Evolutionary conservation across 2,113 vertebrate genomes (phyloP), one percentile per base, ranked within the genome.

Genomic region (Pyxicephalus adspersus): DNA sequence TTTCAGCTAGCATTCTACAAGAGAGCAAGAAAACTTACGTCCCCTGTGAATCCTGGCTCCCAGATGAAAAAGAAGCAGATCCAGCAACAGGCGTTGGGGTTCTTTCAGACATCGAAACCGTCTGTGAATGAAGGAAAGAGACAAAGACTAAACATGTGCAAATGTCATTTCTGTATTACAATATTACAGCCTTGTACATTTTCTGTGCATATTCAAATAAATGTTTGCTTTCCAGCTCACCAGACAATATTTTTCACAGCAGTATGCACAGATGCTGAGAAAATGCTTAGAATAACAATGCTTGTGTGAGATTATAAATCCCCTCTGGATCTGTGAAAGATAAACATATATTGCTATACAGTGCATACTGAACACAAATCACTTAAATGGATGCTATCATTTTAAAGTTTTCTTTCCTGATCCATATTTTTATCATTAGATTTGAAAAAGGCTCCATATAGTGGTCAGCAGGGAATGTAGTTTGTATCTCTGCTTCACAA

Each of bases 51-150:
- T 94, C 93, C 74, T 91, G 92, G 73, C 83, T 87, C 79, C 87
- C 54, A 0, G 88, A 86, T 67, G 89, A 84, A 79, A 83, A 60
- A 0, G 86, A 85, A 18, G 85, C 83, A 13, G 85, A 77, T 85
- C 90, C 93, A 51, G 90, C 89, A 54, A 94, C 86, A 50, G 96
- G 95, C 25, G 95, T 95, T 17, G 92, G 89, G 77, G 91, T 87
- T 83, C 95, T 92, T 81, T 97, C 94, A 17, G 93, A 95, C 52
- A 94, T 84, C 5, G 89, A 90, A 84, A 89, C 94, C 0, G 86
- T 89, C 97, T 99, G 83, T 68, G 84, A 87, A 77, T 85, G 64
- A 25, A 74, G 29, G n/a, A 29, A 31, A 19, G 18, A 5, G 8
- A 66, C 31, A 66, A 45, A 13, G 31, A 28, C 11, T 16, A n/a